These are phyloP conservation scores for Sicus ferrugineus DNA, from an alignment of 2,888 invertebrate species.

Conservation along the genomic window DNA sequence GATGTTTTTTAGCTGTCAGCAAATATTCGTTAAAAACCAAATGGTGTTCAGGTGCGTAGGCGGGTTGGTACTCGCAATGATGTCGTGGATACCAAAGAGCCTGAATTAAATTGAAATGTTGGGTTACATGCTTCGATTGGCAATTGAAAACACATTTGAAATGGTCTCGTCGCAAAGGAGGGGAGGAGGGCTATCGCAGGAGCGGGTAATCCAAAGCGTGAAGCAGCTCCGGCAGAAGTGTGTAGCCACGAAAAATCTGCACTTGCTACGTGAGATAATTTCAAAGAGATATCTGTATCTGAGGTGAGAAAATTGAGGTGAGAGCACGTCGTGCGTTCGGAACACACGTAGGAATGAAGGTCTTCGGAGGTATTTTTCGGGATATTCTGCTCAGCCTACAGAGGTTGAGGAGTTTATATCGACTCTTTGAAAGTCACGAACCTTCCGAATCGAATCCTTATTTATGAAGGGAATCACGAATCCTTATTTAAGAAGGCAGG, in stretches of 20 bases:
- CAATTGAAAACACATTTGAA: conserved; percentile 48
- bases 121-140: conserved; percentile 58
- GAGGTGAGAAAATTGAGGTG: conserved; percentile 51
- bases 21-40: neutral
- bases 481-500: no score
- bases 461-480: no score
- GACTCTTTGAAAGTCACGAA: no score
- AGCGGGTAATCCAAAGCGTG: neutral
- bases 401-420: no score
- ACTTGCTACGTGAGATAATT: conserved; percentile 53
- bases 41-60: neutral
- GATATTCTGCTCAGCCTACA: no score
- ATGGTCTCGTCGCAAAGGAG: neutral
- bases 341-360: conserved; percentile 25
- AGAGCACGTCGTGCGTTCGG: conserved; percentile 33
- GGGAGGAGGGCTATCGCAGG: neutral
- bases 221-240: neutral
- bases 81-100: neutral
- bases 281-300: conserved; percentile 53
- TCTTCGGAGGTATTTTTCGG: no score
- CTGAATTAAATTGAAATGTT: conserved; percentile 52
- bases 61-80: neutral
- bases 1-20: neutral
- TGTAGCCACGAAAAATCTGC: neutral
- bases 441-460: no score